These are phyloP conservation scores for Melanostigma gelatinosum DNA, from an alignment of 2,113 vertebrate species.

Conservation along the genomic window DNA sequence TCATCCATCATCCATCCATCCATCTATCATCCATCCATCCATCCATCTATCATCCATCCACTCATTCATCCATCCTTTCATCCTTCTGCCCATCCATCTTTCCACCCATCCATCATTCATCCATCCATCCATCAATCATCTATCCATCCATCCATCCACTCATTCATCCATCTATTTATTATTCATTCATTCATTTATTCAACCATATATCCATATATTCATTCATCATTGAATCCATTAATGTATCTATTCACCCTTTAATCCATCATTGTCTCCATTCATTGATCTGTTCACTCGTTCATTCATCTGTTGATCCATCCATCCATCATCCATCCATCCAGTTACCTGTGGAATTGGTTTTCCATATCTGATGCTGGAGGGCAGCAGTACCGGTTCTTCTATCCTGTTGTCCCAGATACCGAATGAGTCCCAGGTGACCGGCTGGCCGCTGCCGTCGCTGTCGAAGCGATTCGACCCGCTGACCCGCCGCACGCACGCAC, in stretches of 20 bases:
- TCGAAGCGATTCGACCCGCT: conserved; percentile 78
- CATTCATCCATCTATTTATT: not conserved
- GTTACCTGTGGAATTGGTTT: conserved; percentile 85
- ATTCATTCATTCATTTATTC: not conserved
- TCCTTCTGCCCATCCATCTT: not conserved
- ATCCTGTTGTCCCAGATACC: conserved; percentile 95
- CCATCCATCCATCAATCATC: too few relatives aligned
- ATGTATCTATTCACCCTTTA: not conserved
- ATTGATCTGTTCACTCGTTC: not conserved
- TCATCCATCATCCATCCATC: not conserved
- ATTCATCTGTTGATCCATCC: too few relatives aligned
- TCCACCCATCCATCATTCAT: not conserved
- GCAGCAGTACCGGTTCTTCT: conserved; percentile 90
- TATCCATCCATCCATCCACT: too few relatives aligned
- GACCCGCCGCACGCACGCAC: conserved; percentile 24
- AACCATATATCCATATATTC: not conserved
- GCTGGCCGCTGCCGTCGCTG: conserved; percentile 74
- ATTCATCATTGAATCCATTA: not conserved
- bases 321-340: not conserved
- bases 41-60: too few relatives aligned
- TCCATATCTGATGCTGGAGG: conserved; percentile 90
- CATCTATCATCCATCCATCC: too few relatives aligned
- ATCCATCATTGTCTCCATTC: not conserved
- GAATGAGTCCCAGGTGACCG: conserved; percentile 89
- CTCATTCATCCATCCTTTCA: not conserved